These are phyloP conservation scores for Papilio xuthus DNA, from an alignment of 1,140 invertebrate genomes.

Conservation along the genomic window DNA sequence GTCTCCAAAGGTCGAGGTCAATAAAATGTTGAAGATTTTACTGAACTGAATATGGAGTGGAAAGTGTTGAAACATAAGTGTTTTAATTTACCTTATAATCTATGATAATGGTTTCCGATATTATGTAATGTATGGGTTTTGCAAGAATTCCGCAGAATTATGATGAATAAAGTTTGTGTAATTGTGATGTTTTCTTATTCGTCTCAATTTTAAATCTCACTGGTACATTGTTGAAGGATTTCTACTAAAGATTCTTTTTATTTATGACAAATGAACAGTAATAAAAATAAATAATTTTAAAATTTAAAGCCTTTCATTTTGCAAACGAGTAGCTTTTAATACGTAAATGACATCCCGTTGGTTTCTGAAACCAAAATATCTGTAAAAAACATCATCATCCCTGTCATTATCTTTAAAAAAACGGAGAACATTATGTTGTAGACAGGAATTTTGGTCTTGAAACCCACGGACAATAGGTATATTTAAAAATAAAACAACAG, in stretches of 20 bases:
- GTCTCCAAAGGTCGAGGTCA: slow-evolving; percentile 83
- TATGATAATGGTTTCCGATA: slow-evolving; percentile 19
- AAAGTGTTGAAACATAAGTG: slow-evolving; percentile 12
- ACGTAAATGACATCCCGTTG: neutral
- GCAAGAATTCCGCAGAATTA: neutral
- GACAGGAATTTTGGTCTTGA: too few relatives aligned
- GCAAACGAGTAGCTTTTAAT: neutral
- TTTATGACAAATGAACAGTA: slow-evolving; percentile 1
- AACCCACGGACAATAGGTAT: too few relatives aligned
- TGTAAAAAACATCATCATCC: too few relatives aligned
- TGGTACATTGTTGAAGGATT: neutral
- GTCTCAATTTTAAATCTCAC: neutral
- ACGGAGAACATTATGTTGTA: too few relatives aligned
- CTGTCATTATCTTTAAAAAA: too few relatives aligned
- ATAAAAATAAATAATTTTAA: neutral
- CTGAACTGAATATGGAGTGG: neutral
- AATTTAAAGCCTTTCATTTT: neutral
- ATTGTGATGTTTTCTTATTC: slow-evolving; percentile 30
- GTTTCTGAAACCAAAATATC: too few relatives aligned
- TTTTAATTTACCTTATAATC: slow-evolving; percentile 22
- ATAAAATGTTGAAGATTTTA: slow-evolving; percentile 35
- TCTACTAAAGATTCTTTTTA: neutral
- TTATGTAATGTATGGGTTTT: slow-evolving; percentile 23
- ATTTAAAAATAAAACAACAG: neutral
- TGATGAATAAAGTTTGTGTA: slow-evolving; percentile 35